Conservation (phyloP, 2,113 vertebrate genomes). For the Harpagus bidentatus region DNA sequence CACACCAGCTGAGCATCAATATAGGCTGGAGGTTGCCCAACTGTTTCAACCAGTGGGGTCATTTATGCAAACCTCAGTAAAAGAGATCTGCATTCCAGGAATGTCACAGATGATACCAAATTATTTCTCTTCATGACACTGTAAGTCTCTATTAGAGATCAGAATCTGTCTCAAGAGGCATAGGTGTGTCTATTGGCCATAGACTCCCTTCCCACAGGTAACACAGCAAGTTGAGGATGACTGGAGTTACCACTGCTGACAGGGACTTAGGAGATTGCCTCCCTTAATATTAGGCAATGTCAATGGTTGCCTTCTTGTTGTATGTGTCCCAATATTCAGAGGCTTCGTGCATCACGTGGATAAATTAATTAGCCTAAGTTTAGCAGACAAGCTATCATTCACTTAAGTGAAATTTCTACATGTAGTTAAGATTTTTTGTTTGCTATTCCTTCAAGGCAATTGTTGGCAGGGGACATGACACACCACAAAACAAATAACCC, state of each 20-base stretch:
- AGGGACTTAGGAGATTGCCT: not conserved
- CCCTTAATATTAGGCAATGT: not conserved
- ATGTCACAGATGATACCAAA: not conserved
- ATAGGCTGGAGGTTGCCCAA: not conserved
- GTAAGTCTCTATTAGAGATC: not conserved
- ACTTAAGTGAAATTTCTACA: not conserved
- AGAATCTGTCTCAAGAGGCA: not conserved
- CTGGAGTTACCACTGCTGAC: not conserved
- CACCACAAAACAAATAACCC: not conserved
- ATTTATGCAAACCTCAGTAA: not conserved
- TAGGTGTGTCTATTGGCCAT: not conserved
- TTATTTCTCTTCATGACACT: not conserved
- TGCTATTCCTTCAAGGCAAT: not conserved
- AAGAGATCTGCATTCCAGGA: not conserved
- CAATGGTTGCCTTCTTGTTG: not conserved
- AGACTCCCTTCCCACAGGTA: not conserved
- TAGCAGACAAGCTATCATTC: not conserved
- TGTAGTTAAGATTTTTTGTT: not conserved
- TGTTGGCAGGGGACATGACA: fast-evolving
- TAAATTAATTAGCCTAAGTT: not conserved
- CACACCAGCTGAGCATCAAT: not conserved
- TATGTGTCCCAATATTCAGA: not conserved
- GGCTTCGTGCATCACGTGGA: not conserved
- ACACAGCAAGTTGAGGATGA: fast-evolving
- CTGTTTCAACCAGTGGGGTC: not conserved